Evolutionary conservation across 2,113 vertebrate species (phyloP), one percentile per base, ranked within the genome.

Genomic region (Marmota monax): DNA sequence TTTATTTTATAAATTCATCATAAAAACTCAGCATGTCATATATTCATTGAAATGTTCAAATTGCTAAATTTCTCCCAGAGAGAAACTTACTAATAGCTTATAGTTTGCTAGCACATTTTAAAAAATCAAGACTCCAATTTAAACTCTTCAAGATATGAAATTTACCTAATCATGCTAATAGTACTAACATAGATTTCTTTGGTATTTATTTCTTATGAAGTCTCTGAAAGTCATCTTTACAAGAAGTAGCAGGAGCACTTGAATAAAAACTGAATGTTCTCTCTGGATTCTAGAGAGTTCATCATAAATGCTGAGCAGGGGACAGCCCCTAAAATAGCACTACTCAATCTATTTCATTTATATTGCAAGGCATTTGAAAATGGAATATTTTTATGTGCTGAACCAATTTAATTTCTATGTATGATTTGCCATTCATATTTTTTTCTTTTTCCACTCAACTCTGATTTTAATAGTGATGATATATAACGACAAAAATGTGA

Each of bases 341-440:
- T 67, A 45, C 86, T 97, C 91, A 94, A 92, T 96, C 96, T 97
- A 89, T 93, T 96, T 96, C 89, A 93, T 95, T 97, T 94, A 88
- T 94, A 86, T 84, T 89, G 32, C 63, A 78, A 88, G 72, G 86
- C 79, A 56, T 96, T 97, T 94, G 79, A 96, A 97, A 96, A 86
- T 93, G 83, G 89, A 94, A 97, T 95, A 93, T 96, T 96, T 97
- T 96, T 92, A 88, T 94, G 63, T 87, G 42, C 95, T 93, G 95
- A 98, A 85, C 76, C 93, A 97, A 94, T 97, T 87, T 95, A 92
- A 96, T 97, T 96, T 94, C 88, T 89, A 37, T 93, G 63, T 95
- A 53, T 97, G 92, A 96, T 96, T 96, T 96, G 48, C 89, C 79
- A 97, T 97, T 98, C 89, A 84, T 78, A 79, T 90, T 90, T 97